phyloP scores from a whole-genome alignment of 2,888 invertebrate species.

The Galeopsomyia nigrocyanea region DNA sequence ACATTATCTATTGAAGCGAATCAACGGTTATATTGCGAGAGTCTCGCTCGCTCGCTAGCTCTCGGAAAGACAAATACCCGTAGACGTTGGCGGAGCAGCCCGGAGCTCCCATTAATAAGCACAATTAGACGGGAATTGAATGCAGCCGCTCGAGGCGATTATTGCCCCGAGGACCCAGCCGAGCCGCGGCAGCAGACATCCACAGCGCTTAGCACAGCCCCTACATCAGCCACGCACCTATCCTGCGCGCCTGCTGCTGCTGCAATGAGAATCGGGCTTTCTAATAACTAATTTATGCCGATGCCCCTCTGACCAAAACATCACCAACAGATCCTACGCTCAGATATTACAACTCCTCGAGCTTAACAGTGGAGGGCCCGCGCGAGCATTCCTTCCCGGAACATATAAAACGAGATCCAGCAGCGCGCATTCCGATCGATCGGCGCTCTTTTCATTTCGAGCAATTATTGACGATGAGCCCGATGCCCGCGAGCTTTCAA shows the following conservation, averaged over 20 bases:
- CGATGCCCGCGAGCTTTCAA: too few relatives aligned
- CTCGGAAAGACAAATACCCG: constrained; percentile 43
- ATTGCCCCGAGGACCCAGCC: constrained; percentile 48
- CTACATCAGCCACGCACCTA: neutral
- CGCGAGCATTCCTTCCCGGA: too few relatives aligned
- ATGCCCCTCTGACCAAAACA: too few relatives aligned
- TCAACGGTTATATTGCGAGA: constrained; percentile 37
- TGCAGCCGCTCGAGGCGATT: constrained; percentile 51
- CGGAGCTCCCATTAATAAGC: constrained; percentile 57
- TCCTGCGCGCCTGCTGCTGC: constrained; percentile 24
- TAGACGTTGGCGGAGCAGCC: constrained; percentile 43
- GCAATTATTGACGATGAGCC: too few relatives aligned
- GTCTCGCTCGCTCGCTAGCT: neutral
- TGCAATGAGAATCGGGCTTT: constrained; percentile 41
- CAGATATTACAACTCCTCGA: too few relatives aligned
- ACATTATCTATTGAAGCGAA: constrained; percentile 45
- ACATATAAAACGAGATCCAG: too few relatives aligned
- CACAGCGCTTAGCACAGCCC: constrained; percentile 9
- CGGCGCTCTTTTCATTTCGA: too few relatives aligned
- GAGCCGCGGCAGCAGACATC: too few relatives aligned
- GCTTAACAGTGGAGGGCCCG: too few relatives aligned
- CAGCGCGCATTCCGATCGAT: too few relatives aligned
- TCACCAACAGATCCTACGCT: too few relatives aligned
- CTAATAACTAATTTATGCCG: too few relatives aligned
- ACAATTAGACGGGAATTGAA: constrained; percentile 59